Evolutionary conservation across 2,797 vertebrate species (phyloP).

Genomic region (Poecilia velifera): DNA sequence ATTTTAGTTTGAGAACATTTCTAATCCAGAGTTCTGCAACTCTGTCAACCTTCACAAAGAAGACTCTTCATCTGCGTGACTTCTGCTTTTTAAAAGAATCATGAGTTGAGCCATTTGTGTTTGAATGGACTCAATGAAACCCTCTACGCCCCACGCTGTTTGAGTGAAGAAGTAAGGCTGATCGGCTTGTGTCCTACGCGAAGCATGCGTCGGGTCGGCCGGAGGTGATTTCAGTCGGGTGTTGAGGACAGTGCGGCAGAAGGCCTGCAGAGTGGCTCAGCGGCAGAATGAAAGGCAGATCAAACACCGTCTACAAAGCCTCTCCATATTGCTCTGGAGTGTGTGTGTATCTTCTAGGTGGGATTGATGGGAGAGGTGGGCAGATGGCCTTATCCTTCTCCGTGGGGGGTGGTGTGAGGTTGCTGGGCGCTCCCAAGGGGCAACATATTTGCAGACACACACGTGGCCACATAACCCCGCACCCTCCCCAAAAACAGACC

Average conservation of each 20-base stretch:
- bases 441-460: conserved; percentile 61
- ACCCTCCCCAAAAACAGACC: conserved; percentile 10
- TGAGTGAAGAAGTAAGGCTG: conserved; percentile 26
- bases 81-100: conserved; percentile 28
- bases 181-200: conserved; percentile 65
- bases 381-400: conserved; percentile 83
- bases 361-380: conserved; percentile 67
- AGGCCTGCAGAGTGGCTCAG: conserved; percentile 56
- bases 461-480: conserved; percentile 23
- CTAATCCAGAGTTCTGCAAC: neutral
- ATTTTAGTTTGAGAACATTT: neutral
- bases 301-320: conserved; percentile 78
- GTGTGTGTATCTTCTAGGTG: conserved; percentile 63
- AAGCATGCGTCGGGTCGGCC: conserved; percentile 48
- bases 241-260: conserved; percentile 51
- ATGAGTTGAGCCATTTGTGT: conserved; percentile 40
- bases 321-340: conserved; percentile 67
- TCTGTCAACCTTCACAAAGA: fast-evolving
- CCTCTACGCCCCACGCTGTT: neutral
- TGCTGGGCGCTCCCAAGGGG: conserved; percentile 76
- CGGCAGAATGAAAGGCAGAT: conserved; percentile 72
- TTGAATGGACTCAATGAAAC: conserved; percentile 46
- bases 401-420: conserved; percentile 80
- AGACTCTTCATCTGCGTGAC: conserved; percentile 3
- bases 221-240: conserved; percentile 65